Evolutionary conservation across 2,888 invertebrate genomes (phyloP).

Genomic region (Conops quadrifasciatus): DNA sequence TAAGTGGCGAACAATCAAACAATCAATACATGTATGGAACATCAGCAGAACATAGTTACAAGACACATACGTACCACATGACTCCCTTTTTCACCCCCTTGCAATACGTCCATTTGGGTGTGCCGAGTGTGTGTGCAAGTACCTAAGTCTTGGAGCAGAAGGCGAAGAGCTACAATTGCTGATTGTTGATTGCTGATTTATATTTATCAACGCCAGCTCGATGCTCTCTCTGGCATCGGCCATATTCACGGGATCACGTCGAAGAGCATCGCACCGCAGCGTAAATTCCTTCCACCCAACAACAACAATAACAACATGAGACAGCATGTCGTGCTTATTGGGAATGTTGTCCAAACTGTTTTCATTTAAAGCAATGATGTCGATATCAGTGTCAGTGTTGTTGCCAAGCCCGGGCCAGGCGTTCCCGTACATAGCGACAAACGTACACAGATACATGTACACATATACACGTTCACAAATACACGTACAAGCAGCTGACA

Average conservation of each 20-base stretch:
- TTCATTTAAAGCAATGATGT: slow-evolving; percentile 38
- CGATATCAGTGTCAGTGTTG: slow-evolving; percentile 38
- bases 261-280: slow-evolving; percentile 22
- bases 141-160: slow-evolving; percentile 35
- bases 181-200: slow-evolving; percentile 39
- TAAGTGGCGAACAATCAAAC: background rate
- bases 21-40: background rate
- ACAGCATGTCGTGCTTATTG: slow-evolving; percentile 59
- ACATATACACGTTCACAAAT: slow-evolving; percentile 12
- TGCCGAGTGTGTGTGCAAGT: too few species aligned
- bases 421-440: background rate
- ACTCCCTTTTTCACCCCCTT: too few species aligned
- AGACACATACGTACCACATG: too few species aligned
- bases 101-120: too few species aligned
- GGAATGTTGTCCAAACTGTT: slow-evolving; percentile 31
- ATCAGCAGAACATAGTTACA: background rate
- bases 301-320: slow-evolving; percentile 53
- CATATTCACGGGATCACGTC: slow-evolving; percentile 18
- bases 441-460: background rate
- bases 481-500: slow-evolving; percentile 55
- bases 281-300: slow-evolving; percentile 10
- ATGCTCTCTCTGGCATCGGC: slow-evolving; percentile 41
- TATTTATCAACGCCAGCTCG: slow-evolving; percentile 43
- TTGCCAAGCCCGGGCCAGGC: slow-evolving; percentile 13
- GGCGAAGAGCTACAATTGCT: slow-evolving; percentile 20